Evolutionary conservation across 1,140 invertebrate species (phyloP), one percentile per base, ranked within the genome.

Genomic region (Atta colombica): DNA sequence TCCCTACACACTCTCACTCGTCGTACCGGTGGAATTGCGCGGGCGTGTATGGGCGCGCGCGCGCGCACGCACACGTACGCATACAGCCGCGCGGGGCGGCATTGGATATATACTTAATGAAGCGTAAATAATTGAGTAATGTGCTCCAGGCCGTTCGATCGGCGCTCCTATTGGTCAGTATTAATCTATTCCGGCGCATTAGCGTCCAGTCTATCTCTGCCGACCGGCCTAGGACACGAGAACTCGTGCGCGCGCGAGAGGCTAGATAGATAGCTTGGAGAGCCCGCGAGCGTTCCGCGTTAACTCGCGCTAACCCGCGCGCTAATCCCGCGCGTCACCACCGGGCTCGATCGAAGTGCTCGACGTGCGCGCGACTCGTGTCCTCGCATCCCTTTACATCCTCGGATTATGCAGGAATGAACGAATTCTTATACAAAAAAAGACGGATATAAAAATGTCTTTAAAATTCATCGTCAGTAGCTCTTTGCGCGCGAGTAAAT

Each of bases 121-220:
- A 95, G 94, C 94, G 92, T 95, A 95, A 95, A 95, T 95, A 95
- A 95, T 95, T 95, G 95, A 95, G 95, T 95, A 95, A 95, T 95
- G 94, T 95, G 95, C 94, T 95, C 92, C 94, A 93, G 93, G 94
- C 93, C 93, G 93, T 94, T 95, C 95, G 94, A 95, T 95, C 94
- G 93, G 86, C 91, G 93, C 93, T 95, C 91, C 95, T 95, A 95
- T 95, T 95, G 94, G 95, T 95, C 94, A 94, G 93, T 94, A 95
- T 95, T 95, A 95, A 95, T 95, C 94, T 95, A 95, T 95, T 95
- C 94, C 94, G 93, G 93, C 94, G 94, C 95, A 95, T 95, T 95
- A 95, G 94, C 93, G 93, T 91, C 90, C 92, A 92, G 92, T 84
- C 80, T 93, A 94, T 94, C 93, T 94, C 89, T 90, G 65, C 63